Base-by-base conservation (phyloP, 1,140 invertebrate species). In the Pararge aegeria region DNA sequence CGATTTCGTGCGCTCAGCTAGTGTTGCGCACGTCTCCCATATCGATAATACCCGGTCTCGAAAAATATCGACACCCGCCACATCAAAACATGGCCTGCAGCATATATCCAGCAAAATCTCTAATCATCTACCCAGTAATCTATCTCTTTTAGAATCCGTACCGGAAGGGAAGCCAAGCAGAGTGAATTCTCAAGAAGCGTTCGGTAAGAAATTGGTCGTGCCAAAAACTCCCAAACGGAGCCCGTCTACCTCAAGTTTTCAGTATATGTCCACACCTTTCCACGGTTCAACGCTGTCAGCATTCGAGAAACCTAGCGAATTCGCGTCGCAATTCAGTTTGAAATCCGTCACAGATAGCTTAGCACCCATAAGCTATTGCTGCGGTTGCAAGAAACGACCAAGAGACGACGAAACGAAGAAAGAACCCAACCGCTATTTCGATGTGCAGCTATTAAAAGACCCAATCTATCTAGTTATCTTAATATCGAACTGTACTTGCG, bases 401-500 rank as follows among this genome's bases (percentile, higher is more conserved):
- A 80, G 78, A 82, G 78, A 86, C 59, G 80, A 90, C 4, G 75
- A 89, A 0, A 70, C 87, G 1, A 84, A 91, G 52, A 87, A 87
- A 19, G 83, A 90, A 48, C 75, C 83, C 6, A 92, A 88, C 21
- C 95, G 95, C 77, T 95, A 95, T 64, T 95, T 96, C 70, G 95
- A 96, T 71, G 75, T 94, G 0, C 92, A 93, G n/a, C 77, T 96
- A 0, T 78, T 97, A 0, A 94, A 92, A 78, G 95, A 96, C 78
- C 94, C 95, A 0, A 92, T 96, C 24, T 97, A 96, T 74, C 89
- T 96, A 34, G 93, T 96, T 2, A 95, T 97, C 48, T 78, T 96
- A 13, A 93, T 96, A 63, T 96, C 95, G 0, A 96, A 96, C 73
- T 95, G 94, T 19, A 96, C 95, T 0, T 95, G 95, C 62, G 96